Evolutionary conservation across 2,797 vertebrate genomes (phyloP), one percentile per base, ranked within the genome.

Genomic region (Odontamblyopus rebecca): DNA sequence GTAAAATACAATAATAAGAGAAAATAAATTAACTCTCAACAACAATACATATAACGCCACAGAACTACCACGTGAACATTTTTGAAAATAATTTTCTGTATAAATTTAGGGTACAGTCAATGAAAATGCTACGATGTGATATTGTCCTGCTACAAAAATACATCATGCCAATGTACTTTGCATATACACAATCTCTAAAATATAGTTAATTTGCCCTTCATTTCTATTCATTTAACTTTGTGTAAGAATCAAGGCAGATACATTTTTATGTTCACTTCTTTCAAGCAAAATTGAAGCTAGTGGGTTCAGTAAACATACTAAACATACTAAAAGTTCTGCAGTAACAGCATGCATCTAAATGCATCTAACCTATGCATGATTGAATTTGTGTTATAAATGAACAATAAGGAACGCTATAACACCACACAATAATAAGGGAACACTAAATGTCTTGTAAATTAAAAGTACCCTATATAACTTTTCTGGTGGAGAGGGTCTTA

Each of bases 371-470:
- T 41, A 48, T 48, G 54, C 29, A 30, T 70, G 63, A 67, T 32
- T 30, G 1, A 61, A 61, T 18, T 3, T 2, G 9, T 6, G 29
- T 18, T 16, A 61, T 61, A 32, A 61, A 48, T 15, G 2, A 48
- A 48, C 16, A 16, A 23, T 23, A 23, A 23, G 23, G 23, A 23
- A 23, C 23, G 23, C 23, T 23, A 23, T 23, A 23, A 23, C 23
- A 23, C 23, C 23, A 23, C 23, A 23, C 23, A 23, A 23, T 23
- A 61, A 61, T 73, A 74, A 74, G 79, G 80, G 85, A 90, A 89
- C 87, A 85, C 79, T 66, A 23, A 72, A 75, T 56, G 82, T 81
- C 77, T 54, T 72, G 27, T 41, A 81, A 77, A 75, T 61, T 57
- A 26, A 26, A 57, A 11, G 8, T 57, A 11, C n/a, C 13, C 9